Evolutionary conservation across 2,888 invertebrate species (phyloP), one percentile per base, ranked within the genome.

Genomic region (Urechis unicinctus): DNA sequence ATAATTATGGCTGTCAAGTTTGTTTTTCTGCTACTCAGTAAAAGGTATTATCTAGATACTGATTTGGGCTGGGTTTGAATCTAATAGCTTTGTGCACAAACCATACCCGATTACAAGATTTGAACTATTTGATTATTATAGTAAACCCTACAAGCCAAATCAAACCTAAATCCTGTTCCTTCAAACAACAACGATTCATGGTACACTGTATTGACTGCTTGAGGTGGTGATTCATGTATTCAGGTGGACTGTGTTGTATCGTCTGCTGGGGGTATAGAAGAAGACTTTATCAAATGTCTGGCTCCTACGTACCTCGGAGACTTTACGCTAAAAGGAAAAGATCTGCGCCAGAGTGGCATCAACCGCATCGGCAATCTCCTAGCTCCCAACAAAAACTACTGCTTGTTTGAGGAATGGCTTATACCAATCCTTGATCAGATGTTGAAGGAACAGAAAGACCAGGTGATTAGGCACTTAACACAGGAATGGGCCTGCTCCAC

Each of bases 301-400:
- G 92, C 91, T 1, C 91, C 94, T 0, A 97, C 96, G 0, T 95
- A 85, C 68, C 75, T 98, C 51, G 98, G 97, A 0, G 90, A 93
- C 70, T 97, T 96, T 74, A 81, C 86, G 70, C 81, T 95, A 53
- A 84, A 85, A 65, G 96, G 95, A 0, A 85, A 66, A 31, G 69
- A 70, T 41, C 81, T 96, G 22, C 82, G 96, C 52, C 86, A 89
- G 17, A 85, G 86, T 52, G 98, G 93, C 3, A 87, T 95, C 52
- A 95, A 95, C 77, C 81, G 91, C 62, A 90, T 89, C 63, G 91
- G 92, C 41, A 99, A 99, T 80, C 83, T 99, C 45, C 81, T 98
- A 49, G 94, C 97, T 0, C 98, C 98, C 1, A 99, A 99, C 80
- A 88, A 93, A 68, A 98, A 98, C 80, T 99, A 99, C 77, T 97